Evolutionary conservation across 1,140 invertebrate species (phyloP), one percentile per base, ranked within the genome.

Genomic region (Pseudomyrmex dendroicus): DNA sequence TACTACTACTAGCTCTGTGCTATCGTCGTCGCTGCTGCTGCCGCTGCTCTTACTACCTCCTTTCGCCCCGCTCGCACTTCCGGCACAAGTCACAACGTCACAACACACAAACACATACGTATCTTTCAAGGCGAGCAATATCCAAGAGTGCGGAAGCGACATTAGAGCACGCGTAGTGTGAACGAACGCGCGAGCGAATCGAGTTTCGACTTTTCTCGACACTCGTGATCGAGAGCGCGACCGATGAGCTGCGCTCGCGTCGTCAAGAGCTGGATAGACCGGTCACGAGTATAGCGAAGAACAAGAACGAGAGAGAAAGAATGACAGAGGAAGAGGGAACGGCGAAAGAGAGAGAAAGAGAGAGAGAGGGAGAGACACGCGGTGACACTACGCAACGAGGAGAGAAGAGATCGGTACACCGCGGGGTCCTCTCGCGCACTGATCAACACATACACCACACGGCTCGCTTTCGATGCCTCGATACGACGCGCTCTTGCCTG

Each of bases 351-450:
- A 66, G n/a, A 59, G 56, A 50, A 22, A 56, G 61, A 76, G n/a
- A 48, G n/a, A 25, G 44, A n/a, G 50, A 61, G 25, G 17, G 17
- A 59, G 52, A 13, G 20, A 35, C 56, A 25, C 74, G 72, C 67
- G 20, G 76, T 57, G 76, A 78, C 62, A 59, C 73, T 54, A 77
- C 62, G 62, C 83, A 80, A 46, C 84, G 67, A 73, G 59, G 77
- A 73, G 77, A 73, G 77, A 70, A 84, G 84, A 86, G 89, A 91
- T 89, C 87, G 85, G 77, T 83, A 90, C 89, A 86, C 87, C 78
- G 84, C 89, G 90, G 87, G 68, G 76, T 88, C 87, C 89, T 88
- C 88, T 91, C 86, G 90, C 88, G 84, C 88, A 91, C 91, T 91
- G 90, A 83, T 82, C 64, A 77, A 84, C 74, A 77, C 70, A 72